Evolutionary conservation across 2,797 vertebrate species (phyloP).

Genomic region (Phataginus tetradactyla): DNA sequence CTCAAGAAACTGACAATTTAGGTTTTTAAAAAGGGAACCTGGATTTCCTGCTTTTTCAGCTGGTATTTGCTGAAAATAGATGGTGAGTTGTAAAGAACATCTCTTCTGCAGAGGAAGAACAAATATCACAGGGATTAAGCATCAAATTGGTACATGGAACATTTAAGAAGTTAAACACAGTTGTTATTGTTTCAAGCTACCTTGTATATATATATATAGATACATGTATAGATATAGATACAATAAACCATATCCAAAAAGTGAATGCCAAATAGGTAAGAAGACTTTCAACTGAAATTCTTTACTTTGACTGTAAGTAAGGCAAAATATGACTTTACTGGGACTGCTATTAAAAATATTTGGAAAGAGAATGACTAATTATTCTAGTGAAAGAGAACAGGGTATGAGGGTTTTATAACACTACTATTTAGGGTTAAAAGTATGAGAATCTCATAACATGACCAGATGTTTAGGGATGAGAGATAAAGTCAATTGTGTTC

Average conservation of each 20-base stretch:
- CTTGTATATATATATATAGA: background rate
- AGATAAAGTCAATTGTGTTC: background rate
- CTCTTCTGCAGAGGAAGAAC: background rate
- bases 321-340: background rate
- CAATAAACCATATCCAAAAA: background rate
- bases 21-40: background rate
- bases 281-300: background rate
- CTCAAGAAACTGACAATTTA: slow-evolving; percentile 33
- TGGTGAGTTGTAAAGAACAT: background rate
- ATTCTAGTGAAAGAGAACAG: background rate
- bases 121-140: background rate
- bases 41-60: background rate
- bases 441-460: background rate
- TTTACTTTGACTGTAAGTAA: background rate
- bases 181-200: background rate
- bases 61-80: background rate
- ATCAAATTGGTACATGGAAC: background rate
- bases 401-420: background rate
- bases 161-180: background rate
- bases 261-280: background rate
- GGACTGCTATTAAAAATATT: background rate
- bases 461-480: background rate
- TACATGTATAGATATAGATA: background rate
- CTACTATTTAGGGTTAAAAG: background rate
- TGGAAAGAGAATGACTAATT: background rate